Evolutionary conservation across 1,140 invertebrate species (phyloP).

Genomic region (Lordiphosa clarofinis): DNA sequence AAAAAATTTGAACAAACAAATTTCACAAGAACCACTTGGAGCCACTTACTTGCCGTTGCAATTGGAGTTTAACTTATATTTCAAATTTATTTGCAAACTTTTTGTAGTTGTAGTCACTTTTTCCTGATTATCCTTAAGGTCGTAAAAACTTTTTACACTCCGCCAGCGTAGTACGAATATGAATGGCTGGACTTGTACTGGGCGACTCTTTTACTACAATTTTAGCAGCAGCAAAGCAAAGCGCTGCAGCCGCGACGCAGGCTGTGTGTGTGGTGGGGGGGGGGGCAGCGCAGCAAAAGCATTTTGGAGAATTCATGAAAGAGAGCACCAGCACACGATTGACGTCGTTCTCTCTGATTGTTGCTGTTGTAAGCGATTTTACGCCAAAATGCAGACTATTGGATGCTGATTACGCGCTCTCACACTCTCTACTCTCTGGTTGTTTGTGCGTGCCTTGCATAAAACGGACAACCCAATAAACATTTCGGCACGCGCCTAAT

Average conservation of each 20-base stretch:
- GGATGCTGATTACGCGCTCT: constrained; percentile 38
- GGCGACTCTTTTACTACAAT: constrained; percentile 51
- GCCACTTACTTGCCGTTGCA: constrained; percentile 8
- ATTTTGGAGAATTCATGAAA: constrained; percentile 68
- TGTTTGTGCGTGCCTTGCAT: constrained; percentile 58
- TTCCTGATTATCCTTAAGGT: constrained; percentile 4
- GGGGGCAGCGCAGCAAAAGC: constrained; percentile 47
- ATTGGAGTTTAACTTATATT: neutral
- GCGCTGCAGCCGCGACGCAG: constrained; percentile 8
- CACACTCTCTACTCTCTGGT: constrained; percentile 8
- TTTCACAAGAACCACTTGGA: constrained; percentile 1
- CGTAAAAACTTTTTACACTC: constrained; percentile 19
- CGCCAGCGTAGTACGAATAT: constrained; percentile 65
- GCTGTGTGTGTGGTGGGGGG: constrained; percentile 20
- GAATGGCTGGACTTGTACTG: constrained; percentile 54
- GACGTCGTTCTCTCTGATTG: constrained; percentile 22
- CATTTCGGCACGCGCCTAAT: constrained; percentile 38
- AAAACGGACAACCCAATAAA: constrained; percentile 54
- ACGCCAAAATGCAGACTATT: constrained; percentile 39
- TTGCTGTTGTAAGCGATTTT: constrained; percentile 53
- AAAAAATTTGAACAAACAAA: constrained; percentile 22
- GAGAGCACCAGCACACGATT: constrained; percentile 43
- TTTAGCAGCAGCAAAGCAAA: constrained; percentile 16
- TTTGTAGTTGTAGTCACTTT: neutral
- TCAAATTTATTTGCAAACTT: neutral